A percentile compares a stretch with the other conserved stretches of the same genome.
Evolutionary conservation across 2,797 vertebrate genomes (phyloP).

Genomic region (Notamacropus eugenii): DNA sequence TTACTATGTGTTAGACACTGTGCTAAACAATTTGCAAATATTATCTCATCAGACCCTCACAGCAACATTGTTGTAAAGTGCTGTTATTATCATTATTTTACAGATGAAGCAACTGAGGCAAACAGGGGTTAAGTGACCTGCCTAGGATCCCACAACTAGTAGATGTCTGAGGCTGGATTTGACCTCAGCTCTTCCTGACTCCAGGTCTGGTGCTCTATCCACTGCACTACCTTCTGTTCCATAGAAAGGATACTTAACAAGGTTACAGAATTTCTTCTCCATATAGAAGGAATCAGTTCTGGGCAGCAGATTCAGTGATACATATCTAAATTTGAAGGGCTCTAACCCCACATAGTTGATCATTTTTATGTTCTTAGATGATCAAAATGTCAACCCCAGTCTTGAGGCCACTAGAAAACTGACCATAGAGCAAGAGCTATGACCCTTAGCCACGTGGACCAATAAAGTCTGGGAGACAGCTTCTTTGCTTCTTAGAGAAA

Average conservation of each 20-base stretch:
- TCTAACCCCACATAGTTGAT: not conserved
- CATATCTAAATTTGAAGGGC: not conserved
- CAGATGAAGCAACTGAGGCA: not conserved
- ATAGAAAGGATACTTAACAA: not conserved
- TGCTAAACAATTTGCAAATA: not conserved
- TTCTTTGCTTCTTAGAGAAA: not conserved
- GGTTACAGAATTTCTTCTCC: not conserved
- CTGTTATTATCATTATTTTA: not conserved
- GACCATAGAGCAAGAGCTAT: not conserved
- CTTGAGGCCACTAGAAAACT: not conserved
- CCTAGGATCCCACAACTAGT: not conserved
- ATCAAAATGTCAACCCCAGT: not conserved
- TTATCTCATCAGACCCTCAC: not conserved
- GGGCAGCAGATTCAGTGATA: not conserved
- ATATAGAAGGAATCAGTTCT: not conserved
- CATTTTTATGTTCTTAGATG: not conserved
- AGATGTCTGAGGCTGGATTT: not conserved
- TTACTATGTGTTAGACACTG: not conserved
- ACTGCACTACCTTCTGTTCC: not conserved
- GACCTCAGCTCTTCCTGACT: not conserved
- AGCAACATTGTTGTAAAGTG: not conserved
- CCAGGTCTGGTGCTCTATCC: not conserved
- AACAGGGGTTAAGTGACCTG: not conserved
- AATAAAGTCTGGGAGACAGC: not conserved
- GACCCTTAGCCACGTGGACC: not conserved